Evolutionary conservation across 1,140 invertebrate species (phyloP).

Genomic region (Maniola jurtina): DNA sequence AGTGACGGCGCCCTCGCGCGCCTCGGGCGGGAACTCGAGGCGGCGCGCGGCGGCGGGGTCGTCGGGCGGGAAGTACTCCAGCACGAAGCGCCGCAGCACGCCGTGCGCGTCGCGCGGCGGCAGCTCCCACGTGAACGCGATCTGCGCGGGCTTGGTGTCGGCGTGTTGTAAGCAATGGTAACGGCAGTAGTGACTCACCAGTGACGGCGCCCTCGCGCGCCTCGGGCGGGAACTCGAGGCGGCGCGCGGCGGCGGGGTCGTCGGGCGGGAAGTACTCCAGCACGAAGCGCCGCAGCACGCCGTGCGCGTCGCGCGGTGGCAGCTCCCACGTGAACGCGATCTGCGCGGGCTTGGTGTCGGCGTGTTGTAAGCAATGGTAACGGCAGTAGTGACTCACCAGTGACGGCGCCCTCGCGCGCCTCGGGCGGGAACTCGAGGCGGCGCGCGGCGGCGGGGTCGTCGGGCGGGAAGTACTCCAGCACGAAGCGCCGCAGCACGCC

Average conservation of each 20-base stretch:
- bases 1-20: slow-evolving; percentile 83
- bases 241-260: slow-evolving; percentile 78
- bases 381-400: too few species aligned
- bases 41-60: too few species aligned
- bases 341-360: slow-evolving; percentile 88
- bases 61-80: slow-evolving; percentile 89
- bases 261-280: slow-evolving; percentile 89
- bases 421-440: slow-evolving; percentile 81
- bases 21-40: too few species aligned
- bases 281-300: slow-evolving; percentile 89
- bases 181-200: too few species aligned
- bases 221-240: slow-evolving; percentile 81
- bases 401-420: slow-evolving; percentile 82
- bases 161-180: too few species aligned
- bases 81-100: slow-evolving; percentile 88
- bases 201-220: slow-evolving; percentile 82
- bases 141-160: slow-evolving; percentile 89
- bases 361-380: too few species aligned
- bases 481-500: slow-evolving; percentile 90
- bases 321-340: slow-evolving; percentile 91
- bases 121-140: slow-evolving; percentile 90
- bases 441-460: slow-evolving; percentile 78
- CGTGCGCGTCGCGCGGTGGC: slow-evolving; percentile 88
- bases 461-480: slow-evolving; percentile 89
- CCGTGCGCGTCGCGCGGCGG: slow-evolving; percentile 90